These are phyloP conservation scores for Drosophila falleni DNA, from an alignment of 2,888 invertebrate species.

Conservation along the genomic window DNA sequence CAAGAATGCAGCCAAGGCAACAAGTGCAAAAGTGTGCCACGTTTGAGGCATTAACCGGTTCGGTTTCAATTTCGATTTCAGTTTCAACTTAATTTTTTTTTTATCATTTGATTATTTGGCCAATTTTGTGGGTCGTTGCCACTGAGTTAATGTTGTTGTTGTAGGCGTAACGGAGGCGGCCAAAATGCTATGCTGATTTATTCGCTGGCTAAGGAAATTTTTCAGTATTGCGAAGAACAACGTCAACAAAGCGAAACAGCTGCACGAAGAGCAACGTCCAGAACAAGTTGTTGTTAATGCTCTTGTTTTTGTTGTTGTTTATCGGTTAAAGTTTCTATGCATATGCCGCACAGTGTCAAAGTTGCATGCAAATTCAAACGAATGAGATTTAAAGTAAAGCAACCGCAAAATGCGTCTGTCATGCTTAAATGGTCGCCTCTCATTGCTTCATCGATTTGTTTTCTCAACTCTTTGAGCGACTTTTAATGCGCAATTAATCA, in stretches of 20 bases:
- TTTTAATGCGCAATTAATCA: slow-evolving; percentile 56
- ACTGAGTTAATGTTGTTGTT: neutral
- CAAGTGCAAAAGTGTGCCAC: slow-evolving; percentile 19
- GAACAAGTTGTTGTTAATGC: slow-evolving; percentile 37
- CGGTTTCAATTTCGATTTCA: slow-evolving; percentile 12
- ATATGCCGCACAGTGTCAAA: slow-evolving; percentile 43
- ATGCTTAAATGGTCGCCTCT: slow-evolving; percentile 15
- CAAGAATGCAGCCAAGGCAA: slow-evolving; percentile 29
- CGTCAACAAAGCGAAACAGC: slow-evolving; percentile 47
- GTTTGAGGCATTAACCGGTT: slow-evolving; percentile 34
- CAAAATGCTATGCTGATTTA: slow-evolving; percentile 29
- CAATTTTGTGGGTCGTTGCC: slow-evolving; percentile 36
- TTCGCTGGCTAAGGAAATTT: slow-evolving; percentile 21
- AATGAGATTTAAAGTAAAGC: slow-evolving; percentile 1
- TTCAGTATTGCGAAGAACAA: slow-evolving; percentile 47
- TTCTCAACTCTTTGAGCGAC: slow-evolving; percentile 23
- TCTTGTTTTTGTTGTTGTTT: slow-evolving; percentile 5
- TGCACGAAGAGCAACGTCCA: slow-evolving; percentile 36
- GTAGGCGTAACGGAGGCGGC: slow-evolving; percentile 25
- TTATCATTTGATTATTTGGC: slow-evolving; percentile 25
- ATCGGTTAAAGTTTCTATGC: slow-evolving; percentile 12
- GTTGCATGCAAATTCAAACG: slow-evolving; percentile 8
- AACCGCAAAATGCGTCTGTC: slow-evolving; percentile 15
- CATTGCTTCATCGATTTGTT: slow-evolving; percentile 27
- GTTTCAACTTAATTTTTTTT: neutral